Evolutionary conservation across 2,888 invertebrate genomes (phyloP), one percentile per base, ranked within the genome.

Genomic region (Bedellia somnulentella): DNA sequence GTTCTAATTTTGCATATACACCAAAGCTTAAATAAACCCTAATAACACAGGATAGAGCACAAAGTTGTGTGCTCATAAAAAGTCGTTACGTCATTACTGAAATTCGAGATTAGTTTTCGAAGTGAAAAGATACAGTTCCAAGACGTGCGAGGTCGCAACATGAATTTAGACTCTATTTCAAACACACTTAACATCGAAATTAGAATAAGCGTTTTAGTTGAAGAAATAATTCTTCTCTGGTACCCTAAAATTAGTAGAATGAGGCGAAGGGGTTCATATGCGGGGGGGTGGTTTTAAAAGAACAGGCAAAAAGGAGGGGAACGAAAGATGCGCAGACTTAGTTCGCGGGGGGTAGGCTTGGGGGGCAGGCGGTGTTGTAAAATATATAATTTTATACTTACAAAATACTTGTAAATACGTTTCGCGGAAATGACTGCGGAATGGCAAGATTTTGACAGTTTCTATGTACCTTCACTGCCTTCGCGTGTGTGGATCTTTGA

Each of bases 341-440:
- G 73, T 73, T 73, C 62, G 68, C 66, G 66, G 55, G 67, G 66
- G 64, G 50, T 50, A 41, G 35, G 44, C 42, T 38, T 45, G 43
- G 49, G 15, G 21, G 25, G 11, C 29, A 12, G 15, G 13, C 52
- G 67, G 70, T 57, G 71, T 73, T 75, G 73, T 73, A 73, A 75
- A 75, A 75, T 75, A 73, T 75, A 75, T 75, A 75, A 75, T 75
- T 75, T 73, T 75, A 75, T 73, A 73, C 75, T 75, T 73, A 75
- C 75, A 75, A 75, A 75, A 75, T 75, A 75, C 75, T 75, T 75
- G 75, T 75, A 75, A 75, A 75, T 75, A 75, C 73, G 71, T 59
- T 54, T 71, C 64, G 70, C 73, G 75, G 75, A 73, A 75, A 70
- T 29, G 14, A 31, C n/a, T n/a, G 28, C 12, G 31, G 34, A 30